Evolutionary conservation across 2,113 vertebrate species (phyloP).

Genomic region (Cyprinodon variegatus): DNA sequence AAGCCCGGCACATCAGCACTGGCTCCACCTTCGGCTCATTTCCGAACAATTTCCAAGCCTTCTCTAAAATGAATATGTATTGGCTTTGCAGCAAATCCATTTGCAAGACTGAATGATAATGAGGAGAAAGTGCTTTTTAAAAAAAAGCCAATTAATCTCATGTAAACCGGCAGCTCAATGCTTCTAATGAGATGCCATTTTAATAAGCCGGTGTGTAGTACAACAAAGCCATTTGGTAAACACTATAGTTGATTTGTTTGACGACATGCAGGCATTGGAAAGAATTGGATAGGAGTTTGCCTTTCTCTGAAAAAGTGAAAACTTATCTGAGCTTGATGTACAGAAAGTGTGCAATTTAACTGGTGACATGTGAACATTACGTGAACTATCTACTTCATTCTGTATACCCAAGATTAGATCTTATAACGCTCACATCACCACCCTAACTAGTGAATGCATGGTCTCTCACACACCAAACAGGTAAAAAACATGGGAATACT

Average conservation of each 20-base stretch:
- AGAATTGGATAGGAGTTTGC: constrained; percentile 30
- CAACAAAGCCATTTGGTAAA: constrained; percentile 79
- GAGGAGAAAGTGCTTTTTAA: constrained; percentile 77
- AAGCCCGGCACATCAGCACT: constrained; percentile 45
- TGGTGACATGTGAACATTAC: not conserved
- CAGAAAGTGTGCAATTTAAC: constrained; percentile 20
- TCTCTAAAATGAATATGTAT: constrained; percentile 80
- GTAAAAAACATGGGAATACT: not conserved
- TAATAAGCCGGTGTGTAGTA: constrained; percentile 77
- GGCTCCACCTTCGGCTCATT: constrained; percentile 74
- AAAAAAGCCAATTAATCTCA: constrained; percentile 76
- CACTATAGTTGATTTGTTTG: constrained; percentile 78
- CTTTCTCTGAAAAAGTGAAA: constrained; percentile 35
- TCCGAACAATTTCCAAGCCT: constrained; percentile 75
- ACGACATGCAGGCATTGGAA: constrained; percentile 62
- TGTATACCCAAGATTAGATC: not conserved
- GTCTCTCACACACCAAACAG: not conserved
- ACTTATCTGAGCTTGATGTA: constrained; percentile 35
- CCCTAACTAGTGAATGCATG: not conserved
- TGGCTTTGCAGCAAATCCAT: constrained; percentile 71
- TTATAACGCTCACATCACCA: not conserved
- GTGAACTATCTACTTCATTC: not conserved
- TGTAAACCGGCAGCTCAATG: constrained; percentile 75
- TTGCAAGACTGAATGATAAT: constrained; percentile 79
- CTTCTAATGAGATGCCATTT: constrained; percentile 78